These are phyloP conservation scores for Acanthococcus lagerstroemiae DNA, from an alignment of 2,888 invertebrate species.

Conservation along the genomic window DNA sequence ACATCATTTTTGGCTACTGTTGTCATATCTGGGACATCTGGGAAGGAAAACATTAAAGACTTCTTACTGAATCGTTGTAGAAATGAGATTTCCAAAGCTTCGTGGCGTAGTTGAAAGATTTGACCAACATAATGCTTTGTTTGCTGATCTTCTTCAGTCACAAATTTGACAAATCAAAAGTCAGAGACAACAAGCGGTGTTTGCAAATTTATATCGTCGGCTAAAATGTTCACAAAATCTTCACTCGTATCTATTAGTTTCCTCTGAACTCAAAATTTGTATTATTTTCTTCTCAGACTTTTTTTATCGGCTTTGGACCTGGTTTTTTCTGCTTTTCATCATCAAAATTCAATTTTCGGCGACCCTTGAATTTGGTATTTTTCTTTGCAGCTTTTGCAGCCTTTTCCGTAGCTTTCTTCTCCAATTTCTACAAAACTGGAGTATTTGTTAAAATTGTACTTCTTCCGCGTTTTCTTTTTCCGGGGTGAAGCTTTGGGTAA, in stretches of 20 bases:
- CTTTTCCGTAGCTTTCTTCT: background rate
- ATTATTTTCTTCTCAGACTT: too few relatives aligned
- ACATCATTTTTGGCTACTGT: too few relatives aligned
- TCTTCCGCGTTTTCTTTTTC: background rate
- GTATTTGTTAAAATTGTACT: background rate
- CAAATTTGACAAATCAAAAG: too few relatives aligned
- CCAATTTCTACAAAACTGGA: background rate
- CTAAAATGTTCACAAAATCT: too few relatives aligned
- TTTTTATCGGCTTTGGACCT: background rate
- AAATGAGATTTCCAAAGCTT: background rate
- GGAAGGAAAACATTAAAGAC: background rate
- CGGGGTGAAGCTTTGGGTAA: background rate
- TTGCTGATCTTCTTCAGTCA: background rate
- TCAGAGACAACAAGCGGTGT: too few relatives aligned
- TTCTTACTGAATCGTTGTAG: background rate
- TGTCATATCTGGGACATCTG: too few relatives aligned
- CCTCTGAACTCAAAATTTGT: too few relatives aligned
- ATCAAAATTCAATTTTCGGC: background rate
- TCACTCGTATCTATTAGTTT: too few relatives aligned
- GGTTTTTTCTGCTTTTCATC: background rate
- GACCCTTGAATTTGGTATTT: background rate
- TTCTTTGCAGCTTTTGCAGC: too few relatives aligned
- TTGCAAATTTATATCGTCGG: too few relatives aligned
- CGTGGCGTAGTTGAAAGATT: background rate
- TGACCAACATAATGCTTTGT: background rate